A percentile compares a stretch with the other conserved stretches of the same genome.
phyloP scores from a whole-genome alignment of 2,113 vertebrate species.

The Copsychus sechellarum region DNA sequence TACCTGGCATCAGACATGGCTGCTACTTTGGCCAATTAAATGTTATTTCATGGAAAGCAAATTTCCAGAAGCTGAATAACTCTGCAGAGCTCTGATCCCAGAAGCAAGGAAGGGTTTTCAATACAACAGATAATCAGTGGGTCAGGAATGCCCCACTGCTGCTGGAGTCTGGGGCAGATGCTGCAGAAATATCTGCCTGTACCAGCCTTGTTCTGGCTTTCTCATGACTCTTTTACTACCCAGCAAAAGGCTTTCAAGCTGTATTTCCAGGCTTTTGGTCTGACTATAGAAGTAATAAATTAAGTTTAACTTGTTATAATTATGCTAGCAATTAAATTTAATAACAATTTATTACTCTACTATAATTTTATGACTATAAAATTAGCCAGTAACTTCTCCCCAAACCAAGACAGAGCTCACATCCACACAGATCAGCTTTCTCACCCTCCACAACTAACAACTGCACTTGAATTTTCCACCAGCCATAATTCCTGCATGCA shows the following conservation, averaged over 20 bases:
- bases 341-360: neutral
- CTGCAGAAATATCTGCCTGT: neutral
- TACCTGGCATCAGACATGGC: neutral
- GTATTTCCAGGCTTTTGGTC: neutral
- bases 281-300: neutral
- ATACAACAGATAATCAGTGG: neutral
- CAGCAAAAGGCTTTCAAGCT: neutral
- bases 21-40: neutral
- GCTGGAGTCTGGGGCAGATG: neutral
- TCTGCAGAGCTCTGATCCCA: neutral
- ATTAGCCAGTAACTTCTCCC: neutral
- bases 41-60: neutral
- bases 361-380: neutral
- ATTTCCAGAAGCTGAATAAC: neutral
- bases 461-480: neutral
- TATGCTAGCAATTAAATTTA: neutral
- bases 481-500: neutral
- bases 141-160: neutral
- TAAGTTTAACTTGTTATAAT: neutral
- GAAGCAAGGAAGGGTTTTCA: neutral
- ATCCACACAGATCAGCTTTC: neutral
- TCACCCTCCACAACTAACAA: neutral
- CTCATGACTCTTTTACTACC: neutral
- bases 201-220: neutral
- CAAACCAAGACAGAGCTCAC: neutral